phyloP scores from a whole-genome alignment of 2,888 invertebrate genomes.

The Ophraella communa region DNA sequence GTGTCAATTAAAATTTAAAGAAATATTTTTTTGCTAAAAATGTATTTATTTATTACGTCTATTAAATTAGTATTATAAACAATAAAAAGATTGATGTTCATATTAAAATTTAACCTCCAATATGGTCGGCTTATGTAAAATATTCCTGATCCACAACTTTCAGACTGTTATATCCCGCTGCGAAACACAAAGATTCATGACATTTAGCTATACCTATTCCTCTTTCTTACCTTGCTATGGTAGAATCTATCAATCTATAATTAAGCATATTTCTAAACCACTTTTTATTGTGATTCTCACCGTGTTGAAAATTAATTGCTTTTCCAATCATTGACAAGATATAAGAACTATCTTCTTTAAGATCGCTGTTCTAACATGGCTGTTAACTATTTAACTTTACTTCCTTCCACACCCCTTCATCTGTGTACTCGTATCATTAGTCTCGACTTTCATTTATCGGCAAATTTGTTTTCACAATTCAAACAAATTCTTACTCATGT shows the following conservation, averaged over 20 bases:
- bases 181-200: conserved; percentile 57
- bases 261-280: conserved; percentile 53
- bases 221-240: conserved; percentile 55
- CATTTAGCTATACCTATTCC: conserved; percentile 57
- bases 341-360: conserved; percentile 35
- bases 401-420: conserved; percentile 34
- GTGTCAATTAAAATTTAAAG: too few species aligned
- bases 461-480: conserved; percentile 5
- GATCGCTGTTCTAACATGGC: conserved; percentile 37
- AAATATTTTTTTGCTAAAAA: too few species aligned
- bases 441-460: conserved; percentile 14
- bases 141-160: background rate
- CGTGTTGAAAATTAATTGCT: conserved; percentile 47
- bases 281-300: conserved; percentile 49
- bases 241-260: conserved; percentile 59
- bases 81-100: background rate
- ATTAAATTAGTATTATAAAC: background rate
- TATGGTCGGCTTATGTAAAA: background rate
- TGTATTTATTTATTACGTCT: too few species aligned
- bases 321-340: conserved; percentile 46
- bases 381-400: conserved; percentile 25
- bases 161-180: conserved; percentile 48
- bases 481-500: background rate
- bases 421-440: conserved; percentile 14
- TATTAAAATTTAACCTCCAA: background rate